Evolutionary conservation across 2,888 invertebrate species (phyloP), one percentile per base, ranked within the genome.

Genomic region (Zygogramma bicolorata): DNA sequence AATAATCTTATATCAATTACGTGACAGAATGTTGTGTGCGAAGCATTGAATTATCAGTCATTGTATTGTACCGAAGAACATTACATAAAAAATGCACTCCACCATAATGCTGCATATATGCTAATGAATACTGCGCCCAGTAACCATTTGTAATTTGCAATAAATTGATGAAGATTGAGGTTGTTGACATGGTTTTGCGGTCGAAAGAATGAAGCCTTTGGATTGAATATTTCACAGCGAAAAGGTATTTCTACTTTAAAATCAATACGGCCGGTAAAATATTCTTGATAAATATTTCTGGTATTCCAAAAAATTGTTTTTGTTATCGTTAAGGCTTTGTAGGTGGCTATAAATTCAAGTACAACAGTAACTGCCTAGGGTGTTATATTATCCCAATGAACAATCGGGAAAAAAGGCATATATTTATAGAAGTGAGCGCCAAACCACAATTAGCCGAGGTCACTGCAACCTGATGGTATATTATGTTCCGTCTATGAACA

Each of bases 91-190:
- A 68, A 68, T 66, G 49, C 46, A 57, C 27, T 38, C 20, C 15
- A 67, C 31, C 58, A 61, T 49, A 31, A 65, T 60, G 46, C 25
- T 61, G 61, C 31, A 40, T 27, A 66, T 62, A 61, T 66, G 65
- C 18, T 66, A 71, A 61, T 66, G 59, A 59, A 40, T 42, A 60
- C 68, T 74, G 70, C 70, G 38, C 68, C 68, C 61, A 62, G 29
- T 53, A 69, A 62, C 38, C 70, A 70, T 70, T 58, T 49, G 57
- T 53, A 68, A 67, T 73, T 69, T 27, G 65, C 62, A 67, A 68
- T 70, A 60, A 67, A 70, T 65, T 60, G 65, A 66, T 27, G 42
- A 67, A 70, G 53, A 71, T 59, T 59, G 66, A 69, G 71, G 74
- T 71, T 71, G 69, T 63, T 71, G 74, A 74, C 71, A 63, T 49